phyloP scores from a whole-genome alignment of 2,888 invertebrate species.

The Silvanus unidentatus region DNA sequence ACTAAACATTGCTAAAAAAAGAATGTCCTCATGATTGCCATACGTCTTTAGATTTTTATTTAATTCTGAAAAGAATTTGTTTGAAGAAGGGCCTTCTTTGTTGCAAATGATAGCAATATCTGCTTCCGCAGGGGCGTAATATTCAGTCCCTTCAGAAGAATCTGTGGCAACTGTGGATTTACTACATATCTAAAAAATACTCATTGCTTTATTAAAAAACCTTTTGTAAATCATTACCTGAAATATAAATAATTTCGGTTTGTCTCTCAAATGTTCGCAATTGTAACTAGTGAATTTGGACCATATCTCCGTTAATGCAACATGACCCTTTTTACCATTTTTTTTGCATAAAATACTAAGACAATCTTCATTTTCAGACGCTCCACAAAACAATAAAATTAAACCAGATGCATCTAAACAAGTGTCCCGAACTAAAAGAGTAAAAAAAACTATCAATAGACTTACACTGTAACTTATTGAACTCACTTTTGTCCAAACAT shows the following conservation, averaged over 20 bases:
- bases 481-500: constrained; percentile 25
- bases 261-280: constrained; percentile 32
- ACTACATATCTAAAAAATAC: too few species aligned
- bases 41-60: constrained; percentile 28
- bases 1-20: constrained; percentile 25
- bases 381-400: constrained; percentile 32
- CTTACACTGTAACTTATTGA: not conserved
- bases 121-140: constrained; percentile 30
- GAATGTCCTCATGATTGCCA: constrained; percentile 32
- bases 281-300: constrained; percentile 28
- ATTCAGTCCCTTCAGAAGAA: constrained; percentile 6
- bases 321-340: constrained; percentile 17
- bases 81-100: constrained; percentile 12
- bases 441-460: too few species aligned
- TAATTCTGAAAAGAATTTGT: constrained; percentile 25
- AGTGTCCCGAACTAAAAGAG: not conserved
- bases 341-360: too few species aligned
- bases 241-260: constrained; percentile 41
- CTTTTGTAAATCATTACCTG: too few species aligned
- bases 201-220: too few species aligned
- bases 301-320: constrained; percentile 29
- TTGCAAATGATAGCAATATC: constrained; percentile 28
- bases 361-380: constrained; percentile 6
- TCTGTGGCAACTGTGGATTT: too few species aligned
- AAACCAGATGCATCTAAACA: constrained; percentile 25